Evolutionary conservation across 2,113 vertebrate species (phyloP), one percentile per base, ranked within the genome.

Genomic region (Atrichornis clamosus): DNA sequence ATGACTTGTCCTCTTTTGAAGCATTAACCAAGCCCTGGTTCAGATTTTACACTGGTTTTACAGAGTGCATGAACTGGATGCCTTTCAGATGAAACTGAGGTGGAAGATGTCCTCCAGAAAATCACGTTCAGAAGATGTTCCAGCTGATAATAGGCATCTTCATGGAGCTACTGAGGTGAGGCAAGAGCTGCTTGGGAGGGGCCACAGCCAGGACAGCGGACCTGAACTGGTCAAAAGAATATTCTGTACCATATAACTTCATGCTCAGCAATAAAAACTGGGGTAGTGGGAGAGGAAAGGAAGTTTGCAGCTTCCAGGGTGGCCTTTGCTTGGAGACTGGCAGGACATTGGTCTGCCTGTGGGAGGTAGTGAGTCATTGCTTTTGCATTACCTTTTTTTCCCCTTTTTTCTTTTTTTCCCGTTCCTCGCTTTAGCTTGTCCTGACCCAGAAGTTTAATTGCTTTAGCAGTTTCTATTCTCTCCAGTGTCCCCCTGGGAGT

Each of bases 61-160:
- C 72, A 26, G 47, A n/a, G 9, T 32, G 13, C 17, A 49, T 1
- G 2, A 73, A 17, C 5, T 1, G 4, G 2, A 15, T 1, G 1
- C 33, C 35, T 68, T 75, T 67, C 56, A 63, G 50, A 17, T 8
- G 28, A 82, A 67, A 63, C 15, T 44, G 55, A 84, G n/a, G 24
- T 62, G 52, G 33, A 67, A 82, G 35, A 35, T 47, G 5, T 62
- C 10, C 27, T 90, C 19, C 39, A 67, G 39, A 86, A 90, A 67
- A 94, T 7, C 0, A 0, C 1, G 0, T n/a, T 24, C 42, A 90
- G 52, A 41, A 82, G 32, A 9, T 79, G 28, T 7, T 68, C 19
- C 26, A 55, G 75, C 17, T 72, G 53, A 30, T 59, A 85, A 37
- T 2, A 18, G 9, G 2, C 20, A 33, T 72, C 15, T 10, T 24